Conservation (phyloP, 2,797 vertebrate species). For the Aplochiton taeniatus region DNA sequence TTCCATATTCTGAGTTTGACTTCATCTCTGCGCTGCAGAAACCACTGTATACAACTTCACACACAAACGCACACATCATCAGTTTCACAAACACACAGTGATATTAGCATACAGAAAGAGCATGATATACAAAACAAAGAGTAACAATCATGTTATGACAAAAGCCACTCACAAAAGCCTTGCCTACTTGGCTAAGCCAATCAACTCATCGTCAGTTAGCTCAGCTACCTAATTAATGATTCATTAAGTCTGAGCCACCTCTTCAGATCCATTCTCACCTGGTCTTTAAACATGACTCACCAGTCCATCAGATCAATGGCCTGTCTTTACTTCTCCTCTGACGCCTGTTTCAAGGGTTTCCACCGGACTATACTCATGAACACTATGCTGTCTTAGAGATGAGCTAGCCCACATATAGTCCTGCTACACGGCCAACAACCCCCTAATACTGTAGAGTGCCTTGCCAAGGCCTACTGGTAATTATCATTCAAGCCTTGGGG, state of each 20-base stretch:
- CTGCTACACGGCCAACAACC: not conserved
- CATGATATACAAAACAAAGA: slow-evolving; percentile 3
- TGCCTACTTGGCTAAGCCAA: not conserved
- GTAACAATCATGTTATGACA: slow-evolving; percentile 3
- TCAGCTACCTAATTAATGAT: not conserved
- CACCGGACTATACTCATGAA: no score
- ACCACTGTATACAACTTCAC: not conserved
- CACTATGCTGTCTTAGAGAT: no score
- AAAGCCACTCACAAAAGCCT: not conserved
- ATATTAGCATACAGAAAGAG: slow-evolving; percentile 1
- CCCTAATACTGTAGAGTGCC: not conserved
- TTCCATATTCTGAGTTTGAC: not conserved
- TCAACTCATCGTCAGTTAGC: not conserved
- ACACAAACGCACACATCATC: not conserved
- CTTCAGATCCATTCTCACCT: not conserved
- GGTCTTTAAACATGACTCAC: not conserved
- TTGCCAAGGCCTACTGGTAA: not conserved
- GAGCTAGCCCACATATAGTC: not conserved
- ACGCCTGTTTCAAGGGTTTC: not conserved
- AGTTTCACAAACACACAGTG: not conserved
- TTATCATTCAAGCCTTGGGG: slow-evolving; percentile 5
- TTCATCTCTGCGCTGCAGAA: not conserved
- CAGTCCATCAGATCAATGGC: not conserved
- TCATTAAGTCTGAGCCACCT: not conserved
- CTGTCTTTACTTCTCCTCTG: not conserved